These are phyloP conservation scores for Nomada fucata DNA, from an alignment of 2,888 invertebrate species.

Conservation along the genomic window DNA sequence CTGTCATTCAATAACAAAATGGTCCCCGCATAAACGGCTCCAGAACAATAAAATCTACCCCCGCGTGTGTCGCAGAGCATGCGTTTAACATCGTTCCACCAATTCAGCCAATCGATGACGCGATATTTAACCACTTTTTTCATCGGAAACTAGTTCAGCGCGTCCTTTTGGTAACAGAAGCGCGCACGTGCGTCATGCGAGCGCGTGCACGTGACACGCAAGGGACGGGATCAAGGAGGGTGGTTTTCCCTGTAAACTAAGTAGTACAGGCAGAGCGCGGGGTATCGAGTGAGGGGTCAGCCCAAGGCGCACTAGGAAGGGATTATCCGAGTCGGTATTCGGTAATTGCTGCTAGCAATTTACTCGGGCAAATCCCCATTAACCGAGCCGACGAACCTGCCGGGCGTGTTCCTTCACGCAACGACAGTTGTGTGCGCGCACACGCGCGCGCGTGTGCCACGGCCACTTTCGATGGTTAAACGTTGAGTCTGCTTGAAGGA, in stretches of 20 bases:
- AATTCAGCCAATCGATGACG: slow-evolving; percentile 26
- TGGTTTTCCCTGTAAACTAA: slow-evolving; percentile 74
- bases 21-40: too few species aligned
- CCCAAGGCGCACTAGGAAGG: slow-evolving; percentile 70
- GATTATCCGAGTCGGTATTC: slow-evolving; percentile 78
- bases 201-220: slow-evolving; percentile 79
- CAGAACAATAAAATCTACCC: too few species aligned
- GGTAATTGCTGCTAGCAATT: slow-evolving; percentile 81
- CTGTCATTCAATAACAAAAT: too few species aligned
- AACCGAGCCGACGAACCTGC: slow-evolving; percentile 70
- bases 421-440: slow-evolving; percentile 16
- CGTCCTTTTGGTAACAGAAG: slow-evolving; percentile 53
- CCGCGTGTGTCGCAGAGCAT: neutral
- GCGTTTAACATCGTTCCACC: neutral
- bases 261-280: slow-evolving; percentile 60
- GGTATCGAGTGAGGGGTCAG: slow-evolving; percentile 70
- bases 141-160: slow-evolving; percentile 12
- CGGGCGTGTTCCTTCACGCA: slow-evolving; percentile 60
- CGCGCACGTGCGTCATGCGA: slow-evolving; percentile 72
- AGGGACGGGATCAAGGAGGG: slow-evolving; percentile 67
- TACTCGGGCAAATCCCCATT: slow-evolving; percentile 79
- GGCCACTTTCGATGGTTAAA: slow-evolving; percentile 37
- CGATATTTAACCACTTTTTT: slow-evolving; percentile 17
- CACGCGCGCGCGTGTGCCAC: slow-evolving; percentile 17
- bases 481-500: slow-evolving; percentile 46